Conservation (phyloP, 1,140 invertebrate genomes). For the Aphelenchoides avenae region DNA sequence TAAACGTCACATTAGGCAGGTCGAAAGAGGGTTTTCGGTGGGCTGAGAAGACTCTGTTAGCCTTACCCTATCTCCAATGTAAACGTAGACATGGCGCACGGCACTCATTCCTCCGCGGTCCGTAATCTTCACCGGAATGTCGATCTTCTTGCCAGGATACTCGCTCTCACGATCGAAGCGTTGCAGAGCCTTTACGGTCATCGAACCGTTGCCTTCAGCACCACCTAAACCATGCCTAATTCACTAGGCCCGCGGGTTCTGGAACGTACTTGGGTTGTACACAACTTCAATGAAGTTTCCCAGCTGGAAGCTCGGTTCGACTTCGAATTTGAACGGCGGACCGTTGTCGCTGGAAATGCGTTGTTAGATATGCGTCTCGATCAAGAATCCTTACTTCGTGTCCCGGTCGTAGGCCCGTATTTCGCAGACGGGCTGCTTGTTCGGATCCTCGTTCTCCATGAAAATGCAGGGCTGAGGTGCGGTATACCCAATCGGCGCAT, state of each 20-base stretch:
- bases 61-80: slow-evolving; percentile 56
- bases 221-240: slow-evolving; percentile 41
- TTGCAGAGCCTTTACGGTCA: slow-evolving; percentile 45
- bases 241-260: slow-evolving; percentile 43
- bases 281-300: slow-evolving; percentile 39
- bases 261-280: slow-evolving; percentile 33
- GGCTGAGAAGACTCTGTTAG: too few species aligned
- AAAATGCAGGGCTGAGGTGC: slow-evolving; percentile 54
- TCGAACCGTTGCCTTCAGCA: slow-evolving; percentile 48
- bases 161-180: slow-evolving; percentile 52
- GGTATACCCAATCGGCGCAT: slow-evolving; percentile 53
- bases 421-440: slow-evolving; percentile 48
- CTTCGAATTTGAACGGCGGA: slow-evolving; percentile 52
- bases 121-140: slow-evolving; percentile 49
- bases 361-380: too few species aligned
- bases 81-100: slow-evolving; percentile 43
- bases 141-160: slow-evolving; percentile 45
- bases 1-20: too few species aligned
- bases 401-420: slow-evolving; percentile 51
- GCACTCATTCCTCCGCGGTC: slow-evolving; percentile 42
- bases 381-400: slow-evolving; percentile 43
- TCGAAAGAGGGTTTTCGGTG: too few species aligned
- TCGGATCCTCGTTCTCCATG: slow-evolving; percentile 54
- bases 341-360: slow-evolving; percentile 46
- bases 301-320: slow-evolving; percentile 42